phyloP scores from a whole-genome alignment of 2,888 invertebrate genomes.

The Lasius platythorax region DNA sequence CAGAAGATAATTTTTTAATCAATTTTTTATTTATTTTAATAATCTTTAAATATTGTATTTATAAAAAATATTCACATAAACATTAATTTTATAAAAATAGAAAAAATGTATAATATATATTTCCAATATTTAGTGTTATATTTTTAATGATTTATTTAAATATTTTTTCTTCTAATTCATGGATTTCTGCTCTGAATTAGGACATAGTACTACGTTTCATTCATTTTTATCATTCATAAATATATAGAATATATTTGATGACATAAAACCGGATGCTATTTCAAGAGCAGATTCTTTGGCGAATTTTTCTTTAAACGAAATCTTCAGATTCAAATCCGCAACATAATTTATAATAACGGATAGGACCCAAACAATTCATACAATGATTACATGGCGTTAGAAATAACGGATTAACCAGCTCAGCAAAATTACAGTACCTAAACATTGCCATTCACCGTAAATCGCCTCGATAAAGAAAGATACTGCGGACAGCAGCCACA shows the following conservation, averaged over 20 bases:
- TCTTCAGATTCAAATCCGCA: background rate
- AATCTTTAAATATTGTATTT: too few relatives aligned
- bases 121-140: background rate
- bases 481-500: slow-evolving; percentile 10
- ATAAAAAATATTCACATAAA: background rate
- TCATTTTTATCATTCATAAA: background rate
- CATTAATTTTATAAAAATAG: background rate
- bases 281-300: background rate
- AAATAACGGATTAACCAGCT: slow-evolving; percentile 22
- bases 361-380: background rate
- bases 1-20: background rate
- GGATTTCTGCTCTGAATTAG: background rate
- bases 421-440: slow-evolving; percentile 28
- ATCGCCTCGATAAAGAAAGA: slow-evolving; percentile 46
- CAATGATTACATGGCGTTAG: background rate
- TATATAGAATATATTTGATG: background rate
- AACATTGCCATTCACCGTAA: background rate
- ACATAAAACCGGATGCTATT: background rate
- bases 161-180: background rate
- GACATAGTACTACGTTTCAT: background rate
- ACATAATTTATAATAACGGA: background rate
- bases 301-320: background rate
- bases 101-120: too few relatives aligned
- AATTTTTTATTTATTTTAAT: too few relatives aligned
- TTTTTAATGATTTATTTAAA: background rate